phyloP scores from a whole-genome alignment of 2,797 vertebrate genomes.

The Sebastes variabilis region DNA sequence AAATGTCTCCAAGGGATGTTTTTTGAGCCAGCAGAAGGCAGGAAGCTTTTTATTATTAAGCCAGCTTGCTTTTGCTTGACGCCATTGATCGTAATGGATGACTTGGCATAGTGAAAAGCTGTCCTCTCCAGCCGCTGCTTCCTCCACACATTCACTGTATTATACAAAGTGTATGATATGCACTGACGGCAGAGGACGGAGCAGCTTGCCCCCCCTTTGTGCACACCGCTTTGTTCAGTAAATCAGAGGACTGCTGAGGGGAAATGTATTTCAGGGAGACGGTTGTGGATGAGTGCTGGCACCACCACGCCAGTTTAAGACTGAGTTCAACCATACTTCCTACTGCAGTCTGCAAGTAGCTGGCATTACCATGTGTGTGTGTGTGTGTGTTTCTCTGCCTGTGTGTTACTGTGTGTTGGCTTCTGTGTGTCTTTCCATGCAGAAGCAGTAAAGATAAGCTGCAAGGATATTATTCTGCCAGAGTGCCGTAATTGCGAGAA shows the following conservation, averaged over 20 bases:
- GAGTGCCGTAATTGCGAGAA: conserved; percentile 40
- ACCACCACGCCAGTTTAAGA: neutral
- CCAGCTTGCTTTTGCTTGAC: conserved; percentile 10
- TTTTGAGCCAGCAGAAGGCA: conserved; percentile 17
- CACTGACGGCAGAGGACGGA: conserved; percentile 45
- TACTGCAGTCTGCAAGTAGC: neutral
- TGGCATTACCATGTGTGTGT: neutral
- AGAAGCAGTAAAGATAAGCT: conserved; percentile 25
- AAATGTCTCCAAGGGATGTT: conserved; percentile 33
- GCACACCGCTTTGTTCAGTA: conserved; percentile 17
- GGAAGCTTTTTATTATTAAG: conserved; percentile 63
- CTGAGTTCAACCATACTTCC: neutral
- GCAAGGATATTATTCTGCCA: conserved; percentile 42
- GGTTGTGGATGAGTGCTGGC: neutral
- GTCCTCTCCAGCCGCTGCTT: conserved; percentile 20
- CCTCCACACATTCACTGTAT: conserved; percentile 17
- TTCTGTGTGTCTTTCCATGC: conserved; percentile 25
- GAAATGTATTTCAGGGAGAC: neutral
- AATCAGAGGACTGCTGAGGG: conserved; percentile 30
- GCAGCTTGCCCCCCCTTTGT: conserved; percentile 4
- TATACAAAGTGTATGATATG: conserved; percentile 40
- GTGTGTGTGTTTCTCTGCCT: neutral
- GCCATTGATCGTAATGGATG: conserved; percentile 60
- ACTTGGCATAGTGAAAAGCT: conserved; percentile 55
- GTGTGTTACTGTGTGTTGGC: neutral